Conservation (phyloP, 2,797 vertebrate species). For the Eptatretus atami region DNA sequence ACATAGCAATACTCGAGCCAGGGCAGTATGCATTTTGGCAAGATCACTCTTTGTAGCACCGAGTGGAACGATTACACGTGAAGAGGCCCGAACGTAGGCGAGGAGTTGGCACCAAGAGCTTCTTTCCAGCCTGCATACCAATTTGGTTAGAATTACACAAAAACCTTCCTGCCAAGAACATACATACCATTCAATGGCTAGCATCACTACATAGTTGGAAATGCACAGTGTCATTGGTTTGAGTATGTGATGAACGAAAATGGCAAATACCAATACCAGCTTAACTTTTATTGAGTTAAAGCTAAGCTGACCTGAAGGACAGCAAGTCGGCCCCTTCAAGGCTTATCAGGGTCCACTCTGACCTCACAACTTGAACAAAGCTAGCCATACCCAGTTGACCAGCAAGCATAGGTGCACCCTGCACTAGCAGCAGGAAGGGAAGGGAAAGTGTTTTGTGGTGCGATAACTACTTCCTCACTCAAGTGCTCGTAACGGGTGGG, state of each 20-base stretch:
- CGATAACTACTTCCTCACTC: constrained; percentile 22
- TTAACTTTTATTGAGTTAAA: too few species aligned
- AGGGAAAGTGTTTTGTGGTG: background rate
- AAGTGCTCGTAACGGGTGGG: constrained; percentile 29
- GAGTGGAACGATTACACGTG: constrained; percentile 38
- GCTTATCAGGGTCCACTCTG: constrained; percentile 88
- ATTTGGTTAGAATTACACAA: too few species aligned
- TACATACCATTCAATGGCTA: too few species aligned
- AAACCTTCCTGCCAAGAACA: too few species aligned
- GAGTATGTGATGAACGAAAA: too few species aligned
- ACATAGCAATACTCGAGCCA: constrained; percentile 16
- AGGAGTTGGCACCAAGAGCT: constrained; percentile 55
- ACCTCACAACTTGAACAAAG: constrained; percentile 24
- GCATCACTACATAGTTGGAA: too few species aligned
- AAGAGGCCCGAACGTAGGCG: constrained; percentile 47
- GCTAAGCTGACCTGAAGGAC: constrained; percentile 56
- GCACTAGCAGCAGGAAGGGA: background rate
- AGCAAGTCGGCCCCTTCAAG: constrained; percentile 42
- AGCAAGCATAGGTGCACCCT: constrained; percentile 40
- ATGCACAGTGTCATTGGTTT: too few species aligned
- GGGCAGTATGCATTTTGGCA: constrained; percentile 42
- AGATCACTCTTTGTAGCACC: constrained; percentile 35
- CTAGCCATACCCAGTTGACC: constrained; percentile 24
- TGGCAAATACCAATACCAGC: too few species aligned
- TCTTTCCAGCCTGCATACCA: constrained; percentile 33